Evolutionary conservation across 2,888 invertebrate genomes (phyloP), one percentile per base, ranked within the genome.

Genomic region (Apotomis turbidana): DNA sequence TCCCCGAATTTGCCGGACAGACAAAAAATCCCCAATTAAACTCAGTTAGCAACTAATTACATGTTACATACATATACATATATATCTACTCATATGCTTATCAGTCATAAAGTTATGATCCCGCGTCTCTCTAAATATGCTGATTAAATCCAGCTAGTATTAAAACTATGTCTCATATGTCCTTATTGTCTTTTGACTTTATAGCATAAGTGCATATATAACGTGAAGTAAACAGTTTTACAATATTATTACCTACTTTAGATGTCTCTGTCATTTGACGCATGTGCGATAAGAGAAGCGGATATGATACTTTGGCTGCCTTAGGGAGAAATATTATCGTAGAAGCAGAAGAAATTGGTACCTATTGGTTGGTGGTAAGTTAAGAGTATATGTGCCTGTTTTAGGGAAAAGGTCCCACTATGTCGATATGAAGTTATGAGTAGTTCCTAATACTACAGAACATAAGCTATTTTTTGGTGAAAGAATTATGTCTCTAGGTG

Each of bases 201-300:
- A 66, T 57, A 46, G 10, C 46, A 66, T 66, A 57, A 46, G n/a
- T 66, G 57, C 66, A 49, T 49, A 46, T 66, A 8, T 66, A 66
- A 44, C 54, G 15, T 52, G 54, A n/a, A 10, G 61, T 64, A 64
- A 64, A 64, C 44, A 55, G 44, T 64, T 64, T 54, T 64, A 55
- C 12, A 44, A 54, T 55, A 6, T 55, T 41, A 55, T 46, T 8
- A 27, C 44, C 15, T 10, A 10, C 27, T 64, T 55, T 44, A 64
- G 27, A 55, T 64, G 27, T 64, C 12, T 4, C 27, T 66, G n/a
- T 66, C 55, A 66, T 46, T 6, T 46, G 55, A n/a, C 13, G 12
- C n/a, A 13, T n/a, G 13, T 51, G 62, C n/a, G 62, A 52, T 63
- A 63, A 63, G 62, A 51, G 38, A 0, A 12, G 55, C 27, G 27